Evolutionary conservation across 2,888 invertebrate species (phyloP).

Genomic region (Trachelus iudaicus): DNA sequence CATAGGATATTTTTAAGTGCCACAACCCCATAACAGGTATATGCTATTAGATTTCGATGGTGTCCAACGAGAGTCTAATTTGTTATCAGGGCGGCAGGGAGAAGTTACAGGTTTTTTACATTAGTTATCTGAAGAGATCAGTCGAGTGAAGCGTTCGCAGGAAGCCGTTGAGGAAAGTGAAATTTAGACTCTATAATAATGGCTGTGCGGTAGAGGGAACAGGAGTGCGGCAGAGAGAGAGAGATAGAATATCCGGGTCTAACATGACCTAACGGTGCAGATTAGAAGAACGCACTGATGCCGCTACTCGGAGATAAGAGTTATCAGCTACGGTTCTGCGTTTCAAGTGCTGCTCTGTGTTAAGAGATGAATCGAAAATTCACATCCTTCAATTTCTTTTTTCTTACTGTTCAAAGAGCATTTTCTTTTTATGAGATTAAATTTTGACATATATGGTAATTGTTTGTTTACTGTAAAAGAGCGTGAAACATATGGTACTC

Average conservation of each 20-base stretch:
- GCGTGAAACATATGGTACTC: neutral
- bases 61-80: neutral
- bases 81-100: neutral
- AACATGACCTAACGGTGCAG: neutral
- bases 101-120: neutral
- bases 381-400: neutral
- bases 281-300: neutral
- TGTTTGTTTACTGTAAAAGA: neutral
- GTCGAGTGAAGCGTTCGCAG: neutral
- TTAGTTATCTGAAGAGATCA: slow-evolving; percentile 2
- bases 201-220: neutral
- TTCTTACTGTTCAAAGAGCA: neutral
- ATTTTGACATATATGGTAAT: neutral
- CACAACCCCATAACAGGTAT: neutral
- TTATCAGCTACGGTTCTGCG: neutral
- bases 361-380: neutral
- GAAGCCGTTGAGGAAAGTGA: neutral
- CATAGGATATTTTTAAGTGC: neutral
- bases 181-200: neutral
- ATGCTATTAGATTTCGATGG: neutral
- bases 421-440: neutral
- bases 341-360: slow-evolving; percentile 4
- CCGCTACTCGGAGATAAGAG: neutral
- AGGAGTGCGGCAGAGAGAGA: neutral
- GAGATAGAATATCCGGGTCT: neutral